phyloP scores from a whole-genome alignment of 2,888 invertebrate species.

The Nomada fabriciana region DNA sequence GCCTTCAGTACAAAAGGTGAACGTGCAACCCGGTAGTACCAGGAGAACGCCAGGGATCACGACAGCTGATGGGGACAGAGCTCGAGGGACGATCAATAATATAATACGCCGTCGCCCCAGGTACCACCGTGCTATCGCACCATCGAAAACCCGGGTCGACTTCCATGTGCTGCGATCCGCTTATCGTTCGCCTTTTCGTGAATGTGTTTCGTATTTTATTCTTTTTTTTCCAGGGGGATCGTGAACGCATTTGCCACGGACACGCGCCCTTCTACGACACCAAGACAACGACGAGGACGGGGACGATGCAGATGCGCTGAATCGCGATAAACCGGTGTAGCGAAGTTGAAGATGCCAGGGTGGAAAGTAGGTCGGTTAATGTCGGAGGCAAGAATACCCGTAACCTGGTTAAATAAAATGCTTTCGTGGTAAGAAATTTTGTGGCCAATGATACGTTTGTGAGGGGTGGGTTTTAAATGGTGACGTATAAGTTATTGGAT shows the following conservation, averaged over 20 bases:
- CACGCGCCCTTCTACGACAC: not conserved
- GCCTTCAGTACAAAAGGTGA: constrained; percentile 61
- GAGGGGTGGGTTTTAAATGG: too few species aligned
- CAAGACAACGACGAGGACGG: not conserved
- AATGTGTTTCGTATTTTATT: constrained; percentile 14
- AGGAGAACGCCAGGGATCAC: constrained; percentile 77
- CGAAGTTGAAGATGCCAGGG: constrained; percentile 3
- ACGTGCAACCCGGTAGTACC: constrained; percentile 76
- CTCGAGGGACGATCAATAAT: constrained; percentile 80
- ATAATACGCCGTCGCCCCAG: constrained; percentile 80
- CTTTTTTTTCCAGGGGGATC: constrained; percentile 27
- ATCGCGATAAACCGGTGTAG: constrained; percentile 21
- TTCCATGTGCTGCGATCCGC: constrained; percentile 60
- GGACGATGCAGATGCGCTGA: constrained; percentile 9
- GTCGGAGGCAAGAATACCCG: not conserved
- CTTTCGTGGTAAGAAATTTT: not conserved
- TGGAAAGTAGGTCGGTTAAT: constrained; percentile 39
- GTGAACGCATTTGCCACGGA: constrained; percentile 23
- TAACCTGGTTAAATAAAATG: not conserved
- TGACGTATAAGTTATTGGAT: not conserved
- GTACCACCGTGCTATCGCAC: constrained; percentile 77
- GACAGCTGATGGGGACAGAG: constrained; percentile 79
- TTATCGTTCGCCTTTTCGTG: constrained; percentile 60
- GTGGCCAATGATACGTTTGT: too few species aligned
- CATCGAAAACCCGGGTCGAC: constrained; percentile 73